These are phyloP conservation scores for Drosophila dunni DNA, from an alignment of 1,140 invertebrate species.

Conservation along the genomic window DNA sequence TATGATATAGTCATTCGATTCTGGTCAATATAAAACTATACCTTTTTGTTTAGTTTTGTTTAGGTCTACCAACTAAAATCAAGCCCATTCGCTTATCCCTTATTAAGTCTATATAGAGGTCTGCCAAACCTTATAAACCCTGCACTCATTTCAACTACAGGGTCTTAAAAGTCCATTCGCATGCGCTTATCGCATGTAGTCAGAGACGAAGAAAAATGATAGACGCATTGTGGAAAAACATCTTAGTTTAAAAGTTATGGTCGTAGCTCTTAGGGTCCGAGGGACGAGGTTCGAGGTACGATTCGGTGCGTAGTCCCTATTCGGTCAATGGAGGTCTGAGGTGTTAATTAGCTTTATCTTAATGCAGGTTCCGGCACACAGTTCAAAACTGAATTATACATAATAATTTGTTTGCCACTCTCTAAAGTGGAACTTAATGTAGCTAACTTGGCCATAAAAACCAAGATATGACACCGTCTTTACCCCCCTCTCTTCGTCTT, in stretches of 20 bases:
- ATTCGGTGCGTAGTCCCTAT: background rate
- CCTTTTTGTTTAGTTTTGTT: too few relatives aligned
- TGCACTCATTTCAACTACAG: too few relatives aligned
- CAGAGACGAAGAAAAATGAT: conserved; percentile 46
- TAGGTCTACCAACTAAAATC: too few relatives aligned
- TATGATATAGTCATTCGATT: too few relatives aligned
- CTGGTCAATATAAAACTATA: too few relatives aligned
- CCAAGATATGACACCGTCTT: conserved; percentile 38
- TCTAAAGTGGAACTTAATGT: conserved; percentile 80
- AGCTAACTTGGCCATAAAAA: conserved; percentile 51
- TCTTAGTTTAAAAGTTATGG: conserved; percentile 33
- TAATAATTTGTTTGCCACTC: conserved; percentile 80
- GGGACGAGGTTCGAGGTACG: background rate
- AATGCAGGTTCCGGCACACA: conserved; percentile 82
- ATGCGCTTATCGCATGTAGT: conserved; percentile 41
- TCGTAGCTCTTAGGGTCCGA: conserved; percentile 32
- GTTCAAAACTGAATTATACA: conserved; percentile 82
- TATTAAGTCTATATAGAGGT: too few relatives aligned
- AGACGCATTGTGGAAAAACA: conserved; percentile 46
- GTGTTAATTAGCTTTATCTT: conserved; percentile 82
- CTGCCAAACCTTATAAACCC: too few relatives aligned
- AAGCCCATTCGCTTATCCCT: too few relatives aligned
- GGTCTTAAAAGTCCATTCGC: conserved; percentile 17
- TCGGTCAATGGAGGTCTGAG: conserved; percentile 39
- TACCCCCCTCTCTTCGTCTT: background rate